These are phyloP conservation scores for Torymus texanus DNA, from an alignment of 2,888 invertebrate species.

Conservation along the genomic window DNA sequence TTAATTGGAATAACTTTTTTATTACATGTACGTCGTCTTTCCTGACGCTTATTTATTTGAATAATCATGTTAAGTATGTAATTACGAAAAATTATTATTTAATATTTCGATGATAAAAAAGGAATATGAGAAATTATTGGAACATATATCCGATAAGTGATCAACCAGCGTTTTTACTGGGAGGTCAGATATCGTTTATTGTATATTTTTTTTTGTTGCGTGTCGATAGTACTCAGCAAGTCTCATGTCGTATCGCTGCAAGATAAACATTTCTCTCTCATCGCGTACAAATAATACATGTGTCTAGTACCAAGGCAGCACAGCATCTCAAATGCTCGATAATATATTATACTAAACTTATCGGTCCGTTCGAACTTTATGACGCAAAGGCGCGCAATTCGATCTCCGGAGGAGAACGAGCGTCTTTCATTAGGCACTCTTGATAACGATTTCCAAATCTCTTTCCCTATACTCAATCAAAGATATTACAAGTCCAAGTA, in stretches of 20 bases:
- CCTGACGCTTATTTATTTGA: too few relatives aligned
- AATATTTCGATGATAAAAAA: too few relatives aligned
- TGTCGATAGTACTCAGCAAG: constrained; percentile 29
- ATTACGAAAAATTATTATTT: too few relatives aligned
- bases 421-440: constrained; percentile 46
- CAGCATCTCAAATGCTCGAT: constrained; percentile 44
- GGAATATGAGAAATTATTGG: too few relatives aligned
- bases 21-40: too few relatives aligned
- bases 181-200: constrained; percentile 64
- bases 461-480: constrained; percentile 43
- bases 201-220: constrained; percentile 57
- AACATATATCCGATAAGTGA: too few relatives aligned
- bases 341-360: constrained; percentile 49
- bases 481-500: constrained; percentile 3
- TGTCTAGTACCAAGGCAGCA: constrained; percentile 29
- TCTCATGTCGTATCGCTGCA: constrained; percentile 53
- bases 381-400: constrained; percentile 52
- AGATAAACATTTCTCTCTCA: constrained; percentile 66
- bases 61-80: too few relatives aligned
- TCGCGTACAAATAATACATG: constrained; percentile 49
- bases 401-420: constrained; percentile 58
- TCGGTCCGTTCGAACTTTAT: constrained; percentile 54
- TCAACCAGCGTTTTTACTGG: not conserved
- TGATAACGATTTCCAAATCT: constrained; percentile 39
- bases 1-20: too few relatives aligned